phyloP scores from a whole-genome alignment of 2,888 invertebrate species.

The Anoncus sp. region DNA sequence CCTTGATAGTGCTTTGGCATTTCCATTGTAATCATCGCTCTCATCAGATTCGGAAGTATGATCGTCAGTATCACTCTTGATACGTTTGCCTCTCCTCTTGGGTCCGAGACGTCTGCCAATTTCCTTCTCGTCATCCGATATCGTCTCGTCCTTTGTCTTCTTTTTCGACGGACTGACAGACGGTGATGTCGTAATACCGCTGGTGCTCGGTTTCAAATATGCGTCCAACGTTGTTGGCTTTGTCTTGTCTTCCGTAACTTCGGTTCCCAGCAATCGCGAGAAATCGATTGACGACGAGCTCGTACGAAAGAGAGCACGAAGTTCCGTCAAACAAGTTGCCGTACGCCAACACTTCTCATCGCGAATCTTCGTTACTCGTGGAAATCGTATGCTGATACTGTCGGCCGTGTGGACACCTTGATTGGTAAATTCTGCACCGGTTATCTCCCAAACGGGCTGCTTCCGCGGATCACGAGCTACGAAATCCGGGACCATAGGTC shows the following conservation, averaged over 20 bases:
- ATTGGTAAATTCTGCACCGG: constrained; percentile 92
- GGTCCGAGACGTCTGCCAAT: neutral
- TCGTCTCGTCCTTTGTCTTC: constrained; percentile 9
- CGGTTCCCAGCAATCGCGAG: constrained; percentile 69
- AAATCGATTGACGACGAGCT: constrained; percentile 78
- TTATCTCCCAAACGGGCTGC: constrained; percentile 98
- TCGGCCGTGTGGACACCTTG: constrained; percentile 95
- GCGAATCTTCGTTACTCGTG: constrained; percentile 92
- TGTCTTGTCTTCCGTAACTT: constrained; percentile 16
- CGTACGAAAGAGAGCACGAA: constrained; percentile 88
- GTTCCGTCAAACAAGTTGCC: constrained; percentile 91
- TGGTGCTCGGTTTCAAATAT: constrained; percentile 40
- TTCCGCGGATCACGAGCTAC: constrained; percentile 92
- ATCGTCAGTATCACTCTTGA: constrained; percentile 4
- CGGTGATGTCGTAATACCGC: constrained; percentile 37
- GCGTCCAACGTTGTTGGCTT: constrained; percentile 20
- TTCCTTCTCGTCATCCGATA: constrained; percentile 43
- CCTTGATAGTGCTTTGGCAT: constrained; percentile 69
- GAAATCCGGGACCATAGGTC: constrained; percentile 95
- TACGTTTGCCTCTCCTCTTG: constrained; percentile 2
- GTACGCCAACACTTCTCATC: constrained; percentile 93
- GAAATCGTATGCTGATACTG: constrained; percentile 97
- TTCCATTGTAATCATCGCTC: constrained; percentile 41
- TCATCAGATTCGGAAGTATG: constrained; percentile 28
- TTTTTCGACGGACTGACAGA: constrained; percentile 44